A percentile compares a stretch with the other conserved stretches of the same genome.
Conservation (phyloP, 37 sponge, comb jelly and placozoan genomes). For the Cladorhizidae sp. region DNA sequence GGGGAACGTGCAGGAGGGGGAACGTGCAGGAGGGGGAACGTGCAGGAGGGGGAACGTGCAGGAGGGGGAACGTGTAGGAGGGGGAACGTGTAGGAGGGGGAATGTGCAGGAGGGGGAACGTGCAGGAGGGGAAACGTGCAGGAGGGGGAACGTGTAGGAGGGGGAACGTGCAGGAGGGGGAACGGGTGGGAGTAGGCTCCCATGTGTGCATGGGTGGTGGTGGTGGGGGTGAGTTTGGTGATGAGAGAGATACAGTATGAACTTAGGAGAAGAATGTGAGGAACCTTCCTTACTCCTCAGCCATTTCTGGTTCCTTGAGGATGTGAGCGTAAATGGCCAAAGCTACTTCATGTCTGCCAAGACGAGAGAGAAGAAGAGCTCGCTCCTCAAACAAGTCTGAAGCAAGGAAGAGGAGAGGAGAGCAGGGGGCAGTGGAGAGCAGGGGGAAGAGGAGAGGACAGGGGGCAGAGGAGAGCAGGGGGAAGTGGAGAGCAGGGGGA, state of each 20-base stretch:
- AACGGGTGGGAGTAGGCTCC: neutral
- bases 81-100: too few relatives aligned
- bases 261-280: neutral
- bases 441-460: neutral
- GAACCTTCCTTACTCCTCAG: conserved; percentile 69
- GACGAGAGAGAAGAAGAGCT: conserved; percentile 80
- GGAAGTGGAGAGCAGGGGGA: neutral
- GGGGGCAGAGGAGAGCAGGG: neutral
- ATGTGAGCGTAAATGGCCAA: conserved; percentile 88
- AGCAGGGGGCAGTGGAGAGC: neutral
- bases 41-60: too few relatives aligned
- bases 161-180: neutral
- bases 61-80: too few relatives aligned
- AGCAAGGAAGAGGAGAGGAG: neutral
- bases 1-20: too few relatives aligned
- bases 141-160: neutral
- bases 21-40: too few relatives aligned
- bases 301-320: conserved; percentile 72
- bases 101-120: neutral
- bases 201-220: neutral
- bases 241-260: neutral
- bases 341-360: conserved; percentile 83
- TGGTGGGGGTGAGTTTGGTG: neutral
- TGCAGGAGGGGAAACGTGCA: neutral
- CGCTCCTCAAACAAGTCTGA: conserved; percentile 84